These are phyloP conservation scores for Drosophila hydei DNA, from an alignment of 1,140 invertebrate species.

Conservation along the genomic window DNA sequence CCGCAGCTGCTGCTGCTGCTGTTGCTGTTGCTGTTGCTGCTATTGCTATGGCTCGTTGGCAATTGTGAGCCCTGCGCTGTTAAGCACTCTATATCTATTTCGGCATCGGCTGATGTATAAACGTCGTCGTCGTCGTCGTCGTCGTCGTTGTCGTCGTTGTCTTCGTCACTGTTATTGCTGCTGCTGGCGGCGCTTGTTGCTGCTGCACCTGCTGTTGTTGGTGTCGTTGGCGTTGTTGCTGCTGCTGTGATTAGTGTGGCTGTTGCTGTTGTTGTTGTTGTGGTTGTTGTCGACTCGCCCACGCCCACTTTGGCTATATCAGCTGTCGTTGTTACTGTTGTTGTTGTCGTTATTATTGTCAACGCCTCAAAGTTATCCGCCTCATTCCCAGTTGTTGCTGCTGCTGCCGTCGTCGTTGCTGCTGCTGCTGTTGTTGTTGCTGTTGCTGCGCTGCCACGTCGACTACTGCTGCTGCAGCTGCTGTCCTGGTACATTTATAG, in stretches of 20 bases:
- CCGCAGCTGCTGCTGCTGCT: slow-evolving; percentile 35
- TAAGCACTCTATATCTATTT: slow-evolving; percentile 48
- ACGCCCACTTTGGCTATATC: slow-evolving; percentile 51
- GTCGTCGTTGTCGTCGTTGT: not conserved
- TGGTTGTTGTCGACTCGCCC: slow-evolving; percentile 37
- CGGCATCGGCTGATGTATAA: slow-evolving; percentile 23
- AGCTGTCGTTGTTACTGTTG: slow-evolving; percentile 54
- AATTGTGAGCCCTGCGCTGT: slow-evolving; percentile 32
- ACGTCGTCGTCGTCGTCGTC: slow-evolving; percentile 18
- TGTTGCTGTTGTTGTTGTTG: slow-evolving; percentile 38
- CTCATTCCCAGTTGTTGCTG: slow-evolving; percentile 37
- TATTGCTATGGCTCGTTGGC: slow-evolving; percentile 21
- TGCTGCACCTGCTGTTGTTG: slow-evolving; percentile 2
- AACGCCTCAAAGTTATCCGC: slow-evolving; percentile 56
- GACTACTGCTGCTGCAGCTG: slow-evolving; percentile 83
- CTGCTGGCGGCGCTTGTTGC: not conserved
- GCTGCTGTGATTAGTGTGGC: slow-evolving; percentile 34
- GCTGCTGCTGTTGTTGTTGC: slow-evolving; percentile 51
- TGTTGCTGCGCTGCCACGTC: slow-evolving; percentile 72
- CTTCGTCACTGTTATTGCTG: slow-evolving; percentile 13
- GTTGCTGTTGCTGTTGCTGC: not conserved
- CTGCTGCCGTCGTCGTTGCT: slow-evolving; percentile 38
- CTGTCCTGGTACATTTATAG: slow-evolving; percentile 84
- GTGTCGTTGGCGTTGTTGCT: slow-evolving; percentile 23
- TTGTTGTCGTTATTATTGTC: slow-evolving; percentile 64